A percentile compares a stretch with the other conserved stretches of the same genome.
Conservation (phyloP, 2,888 invertebrate species). For the Acleris emargana region DNA sequence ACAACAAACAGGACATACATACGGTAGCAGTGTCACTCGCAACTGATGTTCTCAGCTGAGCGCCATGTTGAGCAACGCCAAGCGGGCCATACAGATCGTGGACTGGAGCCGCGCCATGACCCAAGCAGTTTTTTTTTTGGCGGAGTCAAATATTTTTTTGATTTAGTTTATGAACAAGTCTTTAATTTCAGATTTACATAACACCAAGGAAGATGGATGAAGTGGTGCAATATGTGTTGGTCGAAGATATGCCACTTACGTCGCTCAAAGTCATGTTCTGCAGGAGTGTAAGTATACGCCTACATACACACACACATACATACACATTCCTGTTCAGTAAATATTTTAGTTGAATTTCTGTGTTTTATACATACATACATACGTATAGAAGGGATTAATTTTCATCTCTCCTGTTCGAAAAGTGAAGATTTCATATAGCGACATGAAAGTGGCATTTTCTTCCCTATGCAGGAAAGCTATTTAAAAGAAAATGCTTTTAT, state of each 20-base stretch:
- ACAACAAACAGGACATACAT: neutral
- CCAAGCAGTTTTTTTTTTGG: no score
- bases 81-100: constrained; percentile 42
- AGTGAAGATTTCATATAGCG: no score
- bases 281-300: constrained; percentile 67
- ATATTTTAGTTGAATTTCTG: no score
- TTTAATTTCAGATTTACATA: constrained; percentile 59
- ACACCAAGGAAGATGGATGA: constrained; percentile 58
- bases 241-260: constrained; percentile 58
- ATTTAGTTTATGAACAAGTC: neutral
- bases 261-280: constrained; percentile 75
- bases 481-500: no score
- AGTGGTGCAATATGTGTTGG: constrained; percentile 63
- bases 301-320: no score
- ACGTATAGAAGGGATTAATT: no score
- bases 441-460: no score
- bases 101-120: constrained; percentile 59
- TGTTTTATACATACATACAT: no score
- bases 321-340: no score
- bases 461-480: no score
- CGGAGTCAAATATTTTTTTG: neutral
- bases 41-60: constrained; percentile 55
- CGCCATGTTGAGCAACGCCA: constrained; percentile 54
- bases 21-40: no score
- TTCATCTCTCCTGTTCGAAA: no score